phyloP scores from a whole-genome alignment of 2,888 invertebrate species.

The Apoda limacodes region DNA sequence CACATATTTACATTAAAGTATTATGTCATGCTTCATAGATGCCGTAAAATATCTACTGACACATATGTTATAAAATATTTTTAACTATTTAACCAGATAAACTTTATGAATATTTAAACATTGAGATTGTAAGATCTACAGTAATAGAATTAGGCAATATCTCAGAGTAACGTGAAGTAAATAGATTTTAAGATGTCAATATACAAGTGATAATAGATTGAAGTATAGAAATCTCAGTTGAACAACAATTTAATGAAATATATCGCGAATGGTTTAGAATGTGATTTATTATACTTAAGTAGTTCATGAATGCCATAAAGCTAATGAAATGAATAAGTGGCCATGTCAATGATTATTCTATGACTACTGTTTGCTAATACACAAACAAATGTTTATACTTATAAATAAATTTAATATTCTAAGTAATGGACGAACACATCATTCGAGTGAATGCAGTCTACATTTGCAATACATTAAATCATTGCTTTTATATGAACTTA shows the following conservation, averaged over 20 bases:
- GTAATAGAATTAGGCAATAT: constrained; percentile 28
- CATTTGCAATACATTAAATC: constrained; percentile 48
- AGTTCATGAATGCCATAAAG: too few species aligned
- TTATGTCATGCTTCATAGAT: constrained; percentile 40
- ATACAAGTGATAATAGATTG: too few species aligned
- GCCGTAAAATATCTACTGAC: constrained; percentile 39
- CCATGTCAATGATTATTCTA: too few species aligned
- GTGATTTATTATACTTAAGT: too few species aligned
- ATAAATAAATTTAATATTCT: constrained; percentile 53
- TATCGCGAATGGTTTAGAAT: too few species aligned
- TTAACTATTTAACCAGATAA: constrained; percentile 58
- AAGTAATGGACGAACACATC: constrained; percentile 67
- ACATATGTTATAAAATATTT: constrained; percentile 57
- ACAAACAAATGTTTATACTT: constrained; percentile 53
- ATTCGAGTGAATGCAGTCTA: constrained; percentile 68
- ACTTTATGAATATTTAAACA: constrained; percentile 59
- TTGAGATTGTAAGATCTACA: constrained; percentile 37
- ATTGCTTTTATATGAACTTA: constrained; percentile 52
- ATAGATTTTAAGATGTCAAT: too few species aligned
- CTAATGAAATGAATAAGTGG: too few species aligned
- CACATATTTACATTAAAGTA: too few species aligned
- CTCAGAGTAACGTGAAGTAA: constrained; percentile 10
- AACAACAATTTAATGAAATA: too few species aligned
- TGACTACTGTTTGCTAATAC: too few species aligned
- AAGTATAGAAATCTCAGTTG: too few species aligned